These are phyloP conservation scores for Agelastica alni DNA, from an alignment of 2,888 invertebrate species.

Conservation along the genomic window DNA sequence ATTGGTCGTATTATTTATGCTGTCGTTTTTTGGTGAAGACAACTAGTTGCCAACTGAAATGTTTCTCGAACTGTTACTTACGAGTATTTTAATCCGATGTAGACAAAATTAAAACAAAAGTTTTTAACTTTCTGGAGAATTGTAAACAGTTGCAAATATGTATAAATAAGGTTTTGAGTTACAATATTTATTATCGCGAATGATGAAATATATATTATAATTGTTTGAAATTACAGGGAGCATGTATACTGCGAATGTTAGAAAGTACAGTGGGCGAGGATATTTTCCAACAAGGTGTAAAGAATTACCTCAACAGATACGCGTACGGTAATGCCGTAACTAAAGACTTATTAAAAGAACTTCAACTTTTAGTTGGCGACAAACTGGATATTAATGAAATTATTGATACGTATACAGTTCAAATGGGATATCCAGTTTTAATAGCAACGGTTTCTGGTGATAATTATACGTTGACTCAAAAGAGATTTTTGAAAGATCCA, in stretches of 20 bases:
- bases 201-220: background rate
- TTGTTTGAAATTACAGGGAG: conserved; percentile 64
- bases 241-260: conserved; percentile 85
- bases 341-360: conserved; percentile 71
- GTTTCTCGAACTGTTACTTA: too few relatives aligned
- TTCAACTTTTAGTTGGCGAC: conserved; percentile 63
- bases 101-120: too few relatives aligned
- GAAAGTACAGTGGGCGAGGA: conserved; percentile 77
- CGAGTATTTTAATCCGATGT: too few relatives aligned
- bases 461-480: conserved; percentile 69
- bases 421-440: conserved; percentile 86
- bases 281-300: conserved; percentile 73
- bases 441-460: conserved; percentile 58
- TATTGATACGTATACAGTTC: conserved; percentile 88
- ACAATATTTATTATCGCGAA: background rate
- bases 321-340: conserved; percentile 79
- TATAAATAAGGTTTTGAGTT: background rate
- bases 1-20: too few relatives aligned
- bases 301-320: conserved; percentile 72
- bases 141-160: too few relatives aligned
- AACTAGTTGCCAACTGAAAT: too few relatives aligned
- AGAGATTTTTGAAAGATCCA: conserved; percentile 74
- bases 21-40: too few relatives aligned
- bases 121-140: too few relatives aligned
- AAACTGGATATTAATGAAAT: conserved; percentile 51